Base-by-base conservation (phyloP, 2,113 vertebrate species). In the Pterophyllum scalare region DNA sequence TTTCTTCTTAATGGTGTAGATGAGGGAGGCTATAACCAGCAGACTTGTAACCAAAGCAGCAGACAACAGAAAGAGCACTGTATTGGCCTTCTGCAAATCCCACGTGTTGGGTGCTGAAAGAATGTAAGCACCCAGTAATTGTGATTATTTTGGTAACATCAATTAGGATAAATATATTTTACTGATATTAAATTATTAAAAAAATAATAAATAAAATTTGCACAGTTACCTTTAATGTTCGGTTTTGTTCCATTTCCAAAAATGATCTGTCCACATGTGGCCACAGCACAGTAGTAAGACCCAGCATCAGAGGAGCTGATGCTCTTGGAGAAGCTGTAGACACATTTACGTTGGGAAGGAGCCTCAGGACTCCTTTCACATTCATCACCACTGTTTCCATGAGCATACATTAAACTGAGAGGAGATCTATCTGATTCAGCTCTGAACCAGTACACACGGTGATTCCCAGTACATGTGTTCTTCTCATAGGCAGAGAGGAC, bases 401-500 rank as follows among this genome's bases (percentile, higher is more conserved):
- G 59, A 40, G 70, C 8, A 28, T 77, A 0, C 75, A 91, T 40
- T 28, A 28, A 28, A 28, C 28, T 28, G 3, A 20, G 38, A 64
- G 22, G 35, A 6, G 6, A 22, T 40, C 40, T 22, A 0, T 40
- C 10, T 22, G 20, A 40, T 67, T 22, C 19, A 33, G 31, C 31
- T 62, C 31, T 67, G 38, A 67, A 67, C 64, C 64, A 67, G 64
- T 67, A 67, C 64, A 67, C 38, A 67, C 22, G 46, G 38, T 15
- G 38, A 67, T 67, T 26, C 0, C 10, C 64, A 0, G 22, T 22
- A 43, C 64, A 67, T 0, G 0, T 67, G 14, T 77, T 62, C 0
- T 31, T 84, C 8, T 77, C 61, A 49, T 33, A 19, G 15, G 64
- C 65, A 43, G 60, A 70, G 58, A 90, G n/a, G 64, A 91, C 56